A percentile compares a stretch with the other conserved stretches of the same genome.
Evolutionary conservation across 2,888 invertebrate genomes (phyloP).

Genomic region (Rhamphomyia laevipes): DNA sequence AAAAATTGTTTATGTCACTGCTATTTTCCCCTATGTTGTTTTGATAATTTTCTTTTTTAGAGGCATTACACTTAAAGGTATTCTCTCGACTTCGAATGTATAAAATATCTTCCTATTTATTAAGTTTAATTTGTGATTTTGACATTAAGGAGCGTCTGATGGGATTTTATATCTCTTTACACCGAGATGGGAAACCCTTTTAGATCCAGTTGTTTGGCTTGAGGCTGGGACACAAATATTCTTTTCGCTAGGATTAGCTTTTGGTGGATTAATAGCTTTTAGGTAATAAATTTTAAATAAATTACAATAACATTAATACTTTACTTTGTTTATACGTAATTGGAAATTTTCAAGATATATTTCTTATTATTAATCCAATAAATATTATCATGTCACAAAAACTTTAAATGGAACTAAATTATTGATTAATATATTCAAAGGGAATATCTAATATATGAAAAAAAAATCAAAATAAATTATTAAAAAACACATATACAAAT

Average conservation of each 20-base stretch:
- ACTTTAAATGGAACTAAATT: too few relatives aligned
- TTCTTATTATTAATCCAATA: neutral
- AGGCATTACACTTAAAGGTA: constrained; percentile 80
- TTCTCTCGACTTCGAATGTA: constrained; percentile 8
- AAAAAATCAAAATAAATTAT: too few relatives aligned
- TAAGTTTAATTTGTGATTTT: neutral
- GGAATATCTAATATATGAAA: too few relatives aligned
- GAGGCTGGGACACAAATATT: constrained; percentile 98
- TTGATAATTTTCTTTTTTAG: constrained; percentile 92
- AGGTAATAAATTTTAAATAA: constrained; percentile 38
- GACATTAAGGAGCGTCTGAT: constrained; percentile 46
- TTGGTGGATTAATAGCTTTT: constrained; percentile 92
- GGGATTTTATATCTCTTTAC: constrained; percentile 82
- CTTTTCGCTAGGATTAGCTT: constrained; percentile 89
- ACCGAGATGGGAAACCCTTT: constrained; percentile 81
- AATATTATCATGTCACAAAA: too few relatives aligned
- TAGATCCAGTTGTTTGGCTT: constrained; percentile 92
- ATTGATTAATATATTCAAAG: too few relatives aligned
- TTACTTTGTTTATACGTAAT: neutral
- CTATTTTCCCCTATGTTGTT: constrained; percentile 92
- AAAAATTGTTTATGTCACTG: constrained; percentile 92
- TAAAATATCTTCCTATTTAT: constrained; percentile 10
- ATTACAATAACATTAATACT: neutral
- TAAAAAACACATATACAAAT: too few relatives aligned
- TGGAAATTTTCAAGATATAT: neutral